Conservation (phyloP, 2,888 invertebrate genomes). For the Ctenicera cuprea region DNA sequence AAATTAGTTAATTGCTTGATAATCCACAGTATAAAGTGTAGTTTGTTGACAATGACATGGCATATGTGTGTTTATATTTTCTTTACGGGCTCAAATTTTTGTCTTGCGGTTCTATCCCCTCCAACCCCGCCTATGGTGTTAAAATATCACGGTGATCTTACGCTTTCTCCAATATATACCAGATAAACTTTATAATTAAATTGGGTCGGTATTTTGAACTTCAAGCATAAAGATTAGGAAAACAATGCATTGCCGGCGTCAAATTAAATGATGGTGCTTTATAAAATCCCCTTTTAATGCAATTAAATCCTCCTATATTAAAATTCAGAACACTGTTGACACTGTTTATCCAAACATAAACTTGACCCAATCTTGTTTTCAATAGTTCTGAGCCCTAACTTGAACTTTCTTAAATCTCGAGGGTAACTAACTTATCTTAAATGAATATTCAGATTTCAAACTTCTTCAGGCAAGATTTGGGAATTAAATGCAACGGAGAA, state of each 20-base stretch:
- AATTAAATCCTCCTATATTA: not conserved
- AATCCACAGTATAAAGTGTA: too few species aligned
- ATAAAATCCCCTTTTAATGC: not conserved
- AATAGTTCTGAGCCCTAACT: not conserved
- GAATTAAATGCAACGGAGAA: not conserved
- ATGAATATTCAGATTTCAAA: not conserved
- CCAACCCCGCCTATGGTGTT: too few species aligned
- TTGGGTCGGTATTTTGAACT: not conserved
- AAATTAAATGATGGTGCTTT: not conserved
- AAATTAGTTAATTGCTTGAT: too few species aligned
- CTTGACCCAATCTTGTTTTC: not conserved
- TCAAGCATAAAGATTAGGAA: not conserved
- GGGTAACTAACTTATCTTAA: not conserved
- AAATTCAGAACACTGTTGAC: constrained; percentile 1
- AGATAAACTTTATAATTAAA: not conserved
- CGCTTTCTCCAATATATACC: not conserved
- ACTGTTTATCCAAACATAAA: constrained; percentile 1
- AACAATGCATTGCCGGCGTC: not conserved
- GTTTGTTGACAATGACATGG: too few species aligned
- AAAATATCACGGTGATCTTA: not conserved
- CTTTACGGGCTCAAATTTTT: too few species aligned
- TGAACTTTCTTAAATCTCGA: not conserved
- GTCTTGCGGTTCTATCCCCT: too few species aligned
- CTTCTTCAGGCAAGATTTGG: not conserved
- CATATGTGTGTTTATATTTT: too few species aligned